Evolutionary conservation across 2,888 invertebrate species (phyloP), one percentile per base, ranked within the genome.

Genomic region (Zelleria hepariella): DNA sequence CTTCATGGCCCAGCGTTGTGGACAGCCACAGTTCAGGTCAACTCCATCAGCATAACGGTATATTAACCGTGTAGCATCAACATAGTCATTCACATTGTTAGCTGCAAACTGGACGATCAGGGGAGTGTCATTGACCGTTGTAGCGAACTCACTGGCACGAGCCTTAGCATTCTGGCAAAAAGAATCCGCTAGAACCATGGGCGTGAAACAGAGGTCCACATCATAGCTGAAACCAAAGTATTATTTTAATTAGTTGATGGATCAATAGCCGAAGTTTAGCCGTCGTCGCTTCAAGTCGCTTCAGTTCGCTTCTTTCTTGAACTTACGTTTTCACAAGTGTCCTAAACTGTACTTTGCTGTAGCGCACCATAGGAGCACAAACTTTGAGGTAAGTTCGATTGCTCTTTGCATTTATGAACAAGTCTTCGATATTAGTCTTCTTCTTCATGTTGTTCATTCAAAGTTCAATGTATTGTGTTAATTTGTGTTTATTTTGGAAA

Each of bases 11-110:
- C 98, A 98, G 65, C 93, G 90, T 81, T 99, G 99, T 0, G 99
- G 99, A 70, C 99, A 99, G 0, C 99, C 99, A 88, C 99, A 99
- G 77, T 99, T 99, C 42, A 99, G 86, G 85, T 99, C 99, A 2
- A 98, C 94, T 5, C 99, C 99, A 88, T 96, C 94, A 59, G 94
- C 93, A 86, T 94, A 95, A 15, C 94, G 94, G 65, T 93, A 92
- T 42, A 98, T 92, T 64, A 98, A 86, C 83, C 95, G 93, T 3
- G 98, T 91, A 24, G 98, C 98, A 72, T 92, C 92, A 2, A 95
- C 92, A 82, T 98, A 96, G 76, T 98, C 97, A 64, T 91, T 80
- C 0, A 92, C 87, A 73, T 93, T 94, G 68, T 95, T 96, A 0
- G 98, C 95, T 48, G 98, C 99, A 92, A 99, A 98, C 80, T 99